Evolutionary conservation across 2,797 vertebrate species (phyloP), one percentile per base, ranked within the genome.

Genomic region (Lerista edwardsae): DNA sequence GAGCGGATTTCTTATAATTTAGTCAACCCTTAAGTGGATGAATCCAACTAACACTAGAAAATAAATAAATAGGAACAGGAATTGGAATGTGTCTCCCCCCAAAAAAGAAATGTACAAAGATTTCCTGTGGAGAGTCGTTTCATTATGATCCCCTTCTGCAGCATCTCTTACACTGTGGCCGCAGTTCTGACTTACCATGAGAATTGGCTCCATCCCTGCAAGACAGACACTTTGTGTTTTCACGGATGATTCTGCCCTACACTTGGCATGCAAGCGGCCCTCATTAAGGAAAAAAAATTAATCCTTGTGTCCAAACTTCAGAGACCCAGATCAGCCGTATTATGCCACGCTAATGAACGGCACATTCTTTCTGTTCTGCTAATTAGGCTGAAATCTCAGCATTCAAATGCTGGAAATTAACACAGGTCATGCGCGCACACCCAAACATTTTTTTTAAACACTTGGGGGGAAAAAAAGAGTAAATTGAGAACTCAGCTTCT

Each of bases 311-410:
- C 90, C 71, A 91, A 93, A 94, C 92, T 92, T 89, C 91, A 89
- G 93, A 93, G 91, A 83, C 89, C 87, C 0, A 0, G 86, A 86
- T 92, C 87, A 87, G 79, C 93, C 31, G 47, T 75, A 86, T 2
- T 79, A 94, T 84, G 55, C 89, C 14, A 88, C 84, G 87, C 94
- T 93, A 93, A 96, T 95, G 91, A 96, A 92, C 86, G 19, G 62
- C 41, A 1, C 89, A 90, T 93, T 68, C 82, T 84, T 90, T 89
- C 90, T 86, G 4, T 89, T 73, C 39, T 7, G 89, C 92, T 94
- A 89, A 93, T 88, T 87, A 92, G 0, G 89, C 83, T 57, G 85
- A 86, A 88, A 92, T 3, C 31, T 59, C 23, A 1, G 74, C 88
- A 12, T 29, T 81, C 69, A 91, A 47, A 19, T 0, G n/a, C 83